phyloP scores from a whole-genome alignment of 2,888 invertebrate genomes.

The Ophion obscuratus region DNA sequence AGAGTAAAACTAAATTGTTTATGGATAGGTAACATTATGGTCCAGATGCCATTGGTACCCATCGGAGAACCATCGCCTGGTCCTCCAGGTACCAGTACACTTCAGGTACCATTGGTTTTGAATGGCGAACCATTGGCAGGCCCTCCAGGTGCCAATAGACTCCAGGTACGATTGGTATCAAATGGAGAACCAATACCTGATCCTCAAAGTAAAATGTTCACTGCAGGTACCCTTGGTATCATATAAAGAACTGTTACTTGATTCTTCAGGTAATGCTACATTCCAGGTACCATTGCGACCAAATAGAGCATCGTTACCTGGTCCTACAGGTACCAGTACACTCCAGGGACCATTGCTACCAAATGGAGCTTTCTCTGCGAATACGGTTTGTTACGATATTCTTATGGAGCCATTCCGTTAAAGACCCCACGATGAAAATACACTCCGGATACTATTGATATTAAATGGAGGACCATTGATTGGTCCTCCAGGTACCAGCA shows the following conservation, averaged over 20 bases:
- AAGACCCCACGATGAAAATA: too few relatives aligned
- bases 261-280: not conserved
- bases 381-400: too few relatives aligned
- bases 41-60: not conserved
- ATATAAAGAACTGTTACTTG: not conserved
- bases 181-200: not conserved
- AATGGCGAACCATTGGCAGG: not conserved
- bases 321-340: not conserved
- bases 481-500: not conserved
- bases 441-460: not conserved
- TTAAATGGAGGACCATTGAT: not conserved
- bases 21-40: not conserved
- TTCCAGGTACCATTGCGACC: not conserved
- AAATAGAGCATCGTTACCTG: not conserved
- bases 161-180: not conserved
- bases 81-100: not conserved
- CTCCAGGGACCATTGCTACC: not conserved
- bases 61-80: not conserved
- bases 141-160: not conserved
- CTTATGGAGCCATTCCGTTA: too few relatives aligned
- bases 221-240: too few relatives aligned
- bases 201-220: too few relatives aligned
- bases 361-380: not conserved
- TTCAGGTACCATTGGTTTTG: not conserved
- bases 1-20: not conserved